Base-by-base conservation (phyloP, 2,113 vertebrate genomes). In the Eublepharis macularius region DNA sequence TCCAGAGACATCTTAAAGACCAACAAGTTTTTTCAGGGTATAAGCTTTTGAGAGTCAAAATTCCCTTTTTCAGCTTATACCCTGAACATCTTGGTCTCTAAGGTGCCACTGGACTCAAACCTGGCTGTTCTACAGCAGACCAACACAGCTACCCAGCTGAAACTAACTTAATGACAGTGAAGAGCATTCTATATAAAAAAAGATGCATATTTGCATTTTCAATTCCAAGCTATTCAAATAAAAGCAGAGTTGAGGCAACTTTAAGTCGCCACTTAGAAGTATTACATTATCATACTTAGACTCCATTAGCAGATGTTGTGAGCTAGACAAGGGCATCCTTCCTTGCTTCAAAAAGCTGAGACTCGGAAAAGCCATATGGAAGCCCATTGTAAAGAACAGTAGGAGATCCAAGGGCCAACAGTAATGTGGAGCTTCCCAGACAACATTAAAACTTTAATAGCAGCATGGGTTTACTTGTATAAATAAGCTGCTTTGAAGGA, bases 251-350 rank as follows among this genome's bases (percentile, higher is more conserved):
- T 41, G 54, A 65, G 43, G 29, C 60, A 39, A 29, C 73, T 79
- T 73, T 65, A 41, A 65, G 43, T 49, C 65, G 51, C 26, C 69
- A 51, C 57, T 87, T 83, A 43, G 57, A 79, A 49, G 57, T 13
- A 72, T 41, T 51, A 41, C 34, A 49, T 49, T 51, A 39, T 41
- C n/a, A 26, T 16, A 47, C 49, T 82, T 65, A 39, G 41, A 47
- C 26, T 86, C 77, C 84, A 86, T 86, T 66, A 80, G 75, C 83
- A 76, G 34, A 32, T 63, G 73, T 26, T 49, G 68, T 36, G 54
- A 39, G 32, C 36, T 24, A 69, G 12, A 12, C 3, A 14, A 78
- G 54, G 54, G 24, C 54, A 73, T 39, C 34, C 47, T 72, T 21
- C n/a, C 34, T 69, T 26, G 34, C 66, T 77, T 63, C 54, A 81